Percentiles rank a stretch among this genome's conserved stretches.
Conservation (phyloP, 1,140 invertebrate species). For the Limonius californicus region DNA sequence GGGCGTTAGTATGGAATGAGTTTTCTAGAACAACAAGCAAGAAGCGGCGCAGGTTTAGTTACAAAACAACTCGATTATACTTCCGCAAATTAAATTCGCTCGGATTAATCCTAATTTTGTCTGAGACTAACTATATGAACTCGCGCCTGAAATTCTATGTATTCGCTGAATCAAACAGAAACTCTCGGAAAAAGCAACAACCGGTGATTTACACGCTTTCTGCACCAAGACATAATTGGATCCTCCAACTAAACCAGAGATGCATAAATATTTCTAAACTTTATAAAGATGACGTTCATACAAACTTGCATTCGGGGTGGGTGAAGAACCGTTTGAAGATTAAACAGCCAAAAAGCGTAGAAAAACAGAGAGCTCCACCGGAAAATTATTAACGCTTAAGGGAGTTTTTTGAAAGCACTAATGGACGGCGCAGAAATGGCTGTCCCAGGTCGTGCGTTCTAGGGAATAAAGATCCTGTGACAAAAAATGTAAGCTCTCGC, state of each 20-base stretch:
- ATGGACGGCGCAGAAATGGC: not conserved
- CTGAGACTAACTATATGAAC: no score
- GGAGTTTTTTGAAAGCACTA: not conserved
- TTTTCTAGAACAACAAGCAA: not conserved
- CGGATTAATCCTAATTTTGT: slow-evolving; percentile 3
- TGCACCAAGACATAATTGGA: no score
- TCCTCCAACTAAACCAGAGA: no score
- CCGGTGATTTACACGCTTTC: no score
- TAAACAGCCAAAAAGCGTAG: no score
- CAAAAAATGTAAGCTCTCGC: not conserved
- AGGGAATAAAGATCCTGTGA: not conserved
- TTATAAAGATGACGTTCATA: no score
- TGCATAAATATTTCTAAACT: no score
- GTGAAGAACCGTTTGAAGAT: no score
- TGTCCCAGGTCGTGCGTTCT: not conserved
- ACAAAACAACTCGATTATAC: slow-evolving; percentile 8
- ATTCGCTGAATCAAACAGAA: not conserved
- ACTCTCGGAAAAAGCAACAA: no score
- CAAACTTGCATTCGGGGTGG: no score
- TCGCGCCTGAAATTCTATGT: no score
- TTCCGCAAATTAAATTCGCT: slow-evolving; percentile 9
- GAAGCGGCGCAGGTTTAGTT: not conserved
- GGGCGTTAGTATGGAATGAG: not conserved
- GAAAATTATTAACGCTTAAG: not conserved
- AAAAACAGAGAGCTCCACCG: not conserved